These are phyloP conservation scores for Cyclopterus lumpus DNA, from an alignment of 2,797 vertebrate species.

Conservation along the genomic window DNA sequence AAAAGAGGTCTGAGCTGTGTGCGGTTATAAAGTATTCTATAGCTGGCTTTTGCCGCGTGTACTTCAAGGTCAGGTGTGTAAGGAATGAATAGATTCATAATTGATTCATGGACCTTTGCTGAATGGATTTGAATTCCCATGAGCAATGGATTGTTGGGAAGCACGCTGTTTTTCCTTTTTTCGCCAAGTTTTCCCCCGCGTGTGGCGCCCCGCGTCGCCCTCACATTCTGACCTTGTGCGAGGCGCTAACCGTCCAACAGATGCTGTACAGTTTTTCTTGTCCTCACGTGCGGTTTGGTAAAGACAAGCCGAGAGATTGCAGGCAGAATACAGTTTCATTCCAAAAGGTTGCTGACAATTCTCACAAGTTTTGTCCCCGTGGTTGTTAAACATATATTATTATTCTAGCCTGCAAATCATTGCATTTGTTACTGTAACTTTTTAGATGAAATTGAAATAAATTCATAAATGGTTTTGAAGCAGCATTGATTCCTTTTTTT, in stretches of 20 bases:
- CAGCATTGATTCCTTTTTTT: neutral
- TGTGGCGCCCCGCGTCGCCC: neutral
- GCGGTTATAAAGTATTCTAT: conserved; percentile 11
- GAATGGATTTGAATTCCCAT: conserved; percentile 30
- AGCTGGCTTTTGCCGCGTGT: neutral
- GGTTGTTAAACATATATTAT: too few species aligned
- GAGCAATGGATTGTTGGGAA: conserved; percentile 2
- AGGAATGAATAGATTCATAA: conserved; percentile 18
- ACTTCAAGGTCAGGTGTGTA: conserved; percentile 34
- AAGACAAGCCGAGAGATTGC: too few species aligned
- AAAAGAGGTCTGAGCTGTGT: neutral
- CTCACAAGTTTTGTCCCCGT: too few species aligned
- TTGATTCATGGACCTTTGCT: conserved; percentile 25
- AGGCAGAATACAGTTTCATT: too few species aligned
- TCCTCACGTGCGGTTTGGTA: conserved; percentile 24
- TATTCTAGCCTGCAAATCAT: too few species aligned
- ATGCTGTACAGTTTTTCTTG: conserved; percentile 27
- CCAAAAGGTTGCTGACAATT: too few species aligned
- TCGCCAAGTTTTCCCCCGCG: neutral
- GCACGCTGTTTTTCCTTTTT: neutral
- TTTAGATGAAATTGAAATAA: neutral
- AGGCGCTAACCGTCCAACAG: conserved; percentile 16
- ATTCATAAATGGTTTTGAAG: neutral
- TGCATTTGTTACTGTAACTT: neutral
- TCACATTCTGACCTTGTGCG: conserved; percentile 32